phyloP scores from a whole-genome alignment of 2,888 invertebrate genomes.

The Thereva nobilitata region DNA sequence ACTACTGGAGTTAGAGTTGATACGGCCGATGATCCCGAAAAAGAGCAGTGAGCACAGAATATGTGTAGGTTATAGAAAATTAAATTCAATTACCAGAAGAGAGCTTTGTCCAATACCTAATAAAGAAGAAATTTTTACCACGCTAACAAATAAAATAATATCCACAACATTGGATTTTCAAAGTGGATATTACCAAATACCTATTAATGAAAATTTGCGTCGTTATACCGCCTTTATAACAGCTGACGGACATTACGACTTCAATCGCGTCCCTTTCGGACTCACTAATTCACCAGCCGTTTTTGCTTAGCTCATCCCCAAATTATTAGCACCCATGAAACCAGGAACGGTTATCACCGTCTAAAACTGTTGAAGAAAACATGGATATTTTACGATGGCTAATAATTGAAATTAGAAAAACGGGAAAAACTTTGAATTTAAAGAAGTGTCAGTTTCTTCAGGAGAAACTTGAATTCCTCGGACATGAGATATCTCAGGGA shows the following conservation, averaged over 20 bases:
- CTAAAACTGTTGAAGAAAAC: conserved; percentile 15
- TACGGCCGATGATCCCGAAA: too few species aligned
- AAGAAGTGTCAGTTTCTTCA: too few species aligned
- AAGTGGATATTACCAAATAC: conserved; percentile 32
- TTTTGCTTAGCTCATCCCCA: conserved; percentile 28
- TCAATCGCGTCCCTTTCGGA: too few species aligned
- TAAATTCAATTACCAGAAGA: too few species aligned
- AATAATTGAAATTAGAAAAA: too few species aligned
- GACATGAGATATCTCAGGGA: too few species aligned
- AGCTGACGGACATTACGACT: conserved; percentile 47
- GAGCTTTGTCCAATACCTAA: conserved; percentile 43
- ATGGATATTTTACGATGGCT: too few species aligned
- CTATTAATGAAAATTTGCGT: conserved; percentile 3
- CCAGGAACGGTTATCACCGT: conserved; percentile 8
- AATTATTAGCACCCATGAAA: background rate
- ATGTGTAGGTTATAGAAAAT: too few species aligned
- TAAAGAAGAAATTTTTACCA: conserved; percentile 43
- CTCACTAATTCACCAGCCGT: conserved; percentile 46
- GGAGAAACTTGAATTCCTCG: too few species aligned
- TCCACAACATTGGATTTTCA: conserved; percentile 33
- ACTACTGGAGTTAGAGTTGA: too few species aligned
- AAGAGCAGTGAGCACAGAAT: too few species aligned
- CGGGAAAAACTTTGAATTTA: too few species aligned
- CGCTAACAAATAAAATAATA: conserved; percentile 10
- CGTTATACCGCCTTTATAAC: conserved; percentile 45